Percentiles rank a stretch among this genome's conserved stretches.
Conservation (phyloP, 2,113 vertebrate species). For the Hylia prasina region DNA sequence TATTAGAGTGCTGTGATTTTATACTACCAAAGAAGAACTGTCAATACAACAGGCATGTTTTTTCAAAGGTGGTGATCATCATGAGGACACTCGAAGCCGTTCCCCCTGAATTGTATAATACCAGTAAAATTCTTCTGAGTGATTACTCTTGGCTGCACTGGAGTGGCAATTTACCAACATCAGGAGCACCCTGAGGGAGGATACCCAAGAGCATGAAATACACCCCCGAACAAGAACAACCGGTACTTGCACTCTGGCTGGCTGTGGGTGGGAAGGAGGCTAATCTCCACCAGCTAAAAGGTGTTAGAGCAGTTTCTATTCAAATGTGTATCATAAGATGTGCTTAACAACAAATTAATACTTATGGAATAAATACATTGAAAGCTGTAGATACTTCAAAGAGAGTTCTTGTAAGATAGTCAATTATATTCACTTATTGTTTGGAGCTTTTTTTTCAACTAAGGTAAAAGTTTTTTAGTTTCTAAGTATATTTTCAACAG, state of each 20-base stretch:
- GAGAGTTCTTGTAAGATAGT: neutral
- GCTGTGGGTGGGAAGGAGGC: neutral
- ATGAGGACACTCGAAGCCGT: rapidly evolving
- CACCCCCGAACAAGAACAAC: neutral
- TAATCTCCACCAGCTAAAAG: neutral
- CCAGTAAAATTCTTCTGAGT: neutral
- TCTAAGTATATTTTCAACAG: neutral
- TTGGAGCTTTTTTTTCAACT: neutral
- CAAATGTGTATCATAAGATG: neutral
- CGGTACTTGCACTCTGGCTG: neutral
- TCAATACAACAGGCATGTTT: neutral
- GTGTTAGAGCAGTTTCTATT: neutral
- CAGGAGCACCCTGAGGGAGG: neutral
- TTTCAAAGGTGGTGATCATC: neutral
- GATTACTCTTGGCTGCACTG: neutral
- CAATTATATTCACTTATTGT: neutral
- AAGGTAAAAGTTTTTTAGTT: neutral
- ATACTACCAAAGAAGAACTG: neutral
- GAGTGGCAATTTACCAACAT: neutral
- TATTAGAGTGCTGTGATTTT: neutral
- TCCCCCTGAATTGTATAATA: rapidly evolving
- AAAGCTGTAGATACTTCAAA: neutral
- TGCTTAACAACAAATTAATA: neutral
- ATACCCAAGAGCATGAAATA: neutral
- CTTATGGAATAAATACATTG: neutral